Evolutionary conservation across 1,140 invertebrate species (phyloP).

Genomic region (Lycorma delicatula): DNA sequence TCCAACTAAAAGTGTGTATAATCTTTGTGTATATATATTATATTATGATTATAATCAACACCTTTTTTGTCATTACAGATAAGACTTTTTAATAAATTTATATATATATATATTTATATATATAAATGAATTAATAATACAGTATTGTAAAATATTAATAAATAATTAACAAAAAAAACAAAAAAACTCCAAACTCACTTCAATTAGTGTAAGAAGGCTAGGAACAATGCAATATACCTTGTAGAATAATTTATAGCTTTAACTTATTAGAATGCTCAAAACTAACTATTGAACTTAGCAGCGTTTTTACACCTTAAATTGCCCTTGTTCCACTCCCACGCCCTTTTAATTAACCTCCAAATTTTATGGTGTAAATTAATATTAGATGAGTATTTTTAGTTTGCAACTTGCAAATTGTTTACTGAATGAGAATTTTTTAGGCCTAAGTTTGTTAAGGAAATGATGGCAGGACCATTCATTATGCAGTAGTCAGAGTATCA

Average conservation of each 20-base stretch:
- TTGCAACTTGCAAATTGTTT: background rate
- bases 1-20: too few relatives aligned
- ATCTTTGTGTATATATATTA: too few relatives aligned
- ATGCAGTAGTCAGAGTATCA: background rate
- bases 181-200: constrained; percentile 4
- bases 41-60: too few relatives aligned
- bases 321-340: background rate
- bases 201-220: constrained; percentile 1
- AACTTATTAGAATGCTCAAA: constrained; percentile 2
- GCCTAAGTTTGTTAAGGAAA: constrained; percentile 1
- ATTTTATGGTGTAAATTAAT: background rate
- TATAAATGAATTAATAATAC: too few relatives aligned
- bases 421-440: background rate
- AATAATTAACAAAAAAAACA: background rate
- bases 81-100: too few relatives aligned
- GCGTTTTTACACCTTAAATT: constrained; percentile 2
- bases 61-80: too few relatives aligned
- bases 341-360: background rate
- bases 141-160: background rate
- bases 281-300: constrained; percentile 3
- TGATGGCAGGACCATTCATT: background rate
- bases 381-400: background rate
- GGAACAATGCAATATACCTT: background rate
- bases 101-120: too few relatives aligned
- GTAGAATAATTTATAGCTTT: constrained; percentile 2